These are phyloP conservation scores for Gymnobelideus leadbeateri DNA, from an alignment of 2,113 vertebrate species.

Conservation along the genomic window DNA sequence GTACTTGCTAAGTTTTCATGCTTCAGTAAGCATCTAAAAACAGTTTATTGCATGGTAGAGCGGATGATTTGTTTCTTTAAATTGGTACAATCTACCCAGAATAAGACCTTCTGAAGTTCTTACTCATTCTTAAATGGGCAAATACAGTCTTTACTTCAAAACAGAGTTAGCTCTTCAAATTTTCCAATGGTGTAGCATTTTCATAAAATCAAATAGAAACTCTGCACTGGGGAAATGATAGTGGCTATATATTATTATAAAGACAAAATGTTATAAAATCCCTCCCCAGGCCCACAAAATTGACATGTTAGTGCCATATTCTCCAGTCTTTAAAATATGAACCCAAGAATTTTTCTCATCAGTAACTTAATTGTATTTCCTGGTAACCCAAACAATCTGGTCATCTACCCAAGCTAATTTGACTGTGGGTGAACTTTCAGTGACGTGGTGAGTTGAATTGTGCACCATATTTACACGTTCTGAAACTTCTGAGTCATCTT, in stretches of 20 bases:
- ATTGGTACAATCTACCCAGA: neutral
- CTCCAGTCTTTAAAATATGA: neutral
- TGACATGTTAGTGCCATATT: neutral
- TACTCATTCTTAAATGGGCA: slow-evolving; percentile 3
- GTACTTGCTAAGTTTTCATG: neutral
- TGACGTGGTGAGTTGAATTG: slow-evolving; percentile 31
- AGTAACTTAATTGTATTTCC: slow-evolving; percentile 38
- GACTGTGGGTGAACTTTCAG: slow-evolving; percentile 52
- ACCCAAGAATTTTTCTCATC: slow-evolving; percentile 5
- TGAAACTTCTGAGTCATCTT: slow-evolving; percentile 79
- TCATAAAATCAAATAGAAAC: slow-evolving; percentile 1
- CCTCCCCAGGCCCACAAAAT: neutral
- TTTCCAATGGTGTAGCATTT: slow-evolving; percentile 32
- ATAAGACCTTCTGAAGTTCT: neutral
- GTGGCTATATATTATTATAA: slow-evolving; percentile 20
- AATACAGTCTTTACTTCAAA: neutral
- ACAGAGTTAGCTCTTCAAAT: neutral
- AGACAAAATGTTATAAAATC: neutral
- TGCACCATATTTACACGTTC: slow-evolving; percentile 73
- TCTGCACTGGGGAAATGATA: slow-evolving; percentile 19
- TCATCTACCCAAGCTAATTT: slow-evolving; percentile 20
- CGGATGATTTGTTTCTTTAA: neutral
- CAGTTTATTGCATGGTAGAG: neutral
- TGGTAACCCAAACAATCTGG: slow-evolving; percentile 35
- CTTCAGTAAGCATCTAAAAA: slow-evolving; percentile 20